Base-by-base conservation (phyloP, 1,140 invertebrate species). In the Hypsibius dujardini region DNA sequence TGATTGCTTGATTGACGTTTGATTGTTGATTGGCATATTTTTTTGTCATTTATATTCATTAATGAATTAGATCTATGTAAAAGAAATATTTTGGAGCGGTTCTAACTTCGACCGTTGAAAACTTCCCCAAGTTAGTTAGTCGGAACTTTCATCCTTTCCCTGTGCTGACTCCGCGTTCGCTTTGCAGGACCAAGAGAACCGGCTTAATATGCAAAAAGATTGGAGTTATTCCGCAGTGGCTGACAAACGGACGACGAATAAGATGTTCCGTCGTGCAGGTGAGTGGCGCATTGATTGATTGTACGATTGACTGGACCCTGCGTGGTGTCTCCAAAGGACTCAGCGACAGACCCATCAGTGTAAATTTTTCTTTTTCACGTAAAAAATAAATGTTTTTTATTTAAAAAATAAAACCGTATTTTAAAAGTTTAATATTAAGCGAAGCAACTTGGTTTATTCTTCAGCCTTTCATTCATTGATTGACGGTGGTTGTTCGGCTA, bases 151-250 rank as follows among this genome's bases (percentile, higher is more conserved):
- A 15, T n/a, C 42, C 7, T 12, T 56, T 56, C 70, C 2, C 46
- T 46, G 3, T n/a, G 59, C 45, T 42, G 1, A 50, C 47, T 69
- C 62, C 60, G 14, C n/a, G 72, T 50, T 70, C 72, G 28, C 62
- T 62, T 72, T 77, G 67, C 67, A 77, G 77, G 1, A 84, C 85
- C 2, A 81, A 82, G 73, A 83, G 95, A 76, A 85, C 85, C 73
- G 95, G 95, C 60, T 77, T 97, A 1, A 87, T 98, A 77, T 92
- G 88, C 0, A 84, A 87, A 71, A 98, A 98, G 82, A 89, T 98
- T 77, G 95, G 95, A 47, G 81, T 88, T 70, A 87, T 94, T 79
- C 92, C 92, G 14, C 81, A 97, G 78, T 98, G 93, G 93, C 78
- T 85, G 1, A 94, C 90, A 79, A 84, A 88, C 81, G 94, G 94